Evolutionary conservation across 2,888 invertebrate genomes (phyloP), one percentile per base, ranked within the genome.

Genomic region (Smittia sp.): DNA sequence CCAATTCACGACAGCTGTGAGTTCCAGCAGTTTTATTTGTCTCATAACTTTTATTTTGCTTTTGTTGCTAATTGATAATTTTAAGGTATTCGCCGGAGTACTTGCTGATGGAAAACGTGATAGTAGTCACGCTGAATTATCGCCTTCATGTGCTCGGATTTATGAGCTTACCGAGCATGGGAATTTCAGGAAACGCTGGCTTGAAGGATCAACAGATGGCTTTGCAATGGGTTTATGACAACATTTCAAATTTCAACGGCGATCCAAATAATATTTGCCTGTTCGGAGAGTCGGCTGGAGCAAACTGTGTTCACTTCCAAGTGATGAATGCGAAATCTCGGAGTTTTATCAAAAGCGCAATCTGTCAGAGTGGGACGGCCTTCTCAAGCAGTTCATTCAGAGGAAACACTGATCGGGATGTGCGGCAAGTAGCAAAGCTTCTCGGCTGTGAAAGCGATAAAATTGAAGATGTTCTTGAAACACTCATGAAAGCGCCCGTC

Each of bases 61-160:
- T n/a, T 52, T 15, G 15, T 13, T 15, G 4, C 11, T 38, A 52
- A 6, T 7, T 7, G 15, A 15, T 3, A 52, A 52, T 13, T 58
- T 58, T 18, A 3, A 82, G 82, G 18, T 78, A 78, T 74, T 78
- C 79, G 39, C 82, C 82, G 0, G 78, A 78, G 20, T 78, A 79
- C 74, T 76, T 82, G 1, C 75, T 82, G 75, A 78, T 80, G 73
- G 79, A 82, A 74, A 79, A 79, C 58, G 80, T 82, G 0, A 77
- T 82, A 38, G 79, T 82, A 1, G 78, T 82, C 0, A 82, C 81
- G 0, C 58, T 81, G 0, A 82, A 81, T 65, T 81, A 82, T 76
- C 78, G 82, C 0, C 75, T 82, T 1, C 80, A 80, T 0, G 78
- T 79, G n/a, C 76, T 81, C 63, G 82, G 82, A 0, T 82, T 82